phyloP scores from a whole-genome alignment of 2,113 vertebrate genomes.

The Aegithalos caudatus region DNA sequence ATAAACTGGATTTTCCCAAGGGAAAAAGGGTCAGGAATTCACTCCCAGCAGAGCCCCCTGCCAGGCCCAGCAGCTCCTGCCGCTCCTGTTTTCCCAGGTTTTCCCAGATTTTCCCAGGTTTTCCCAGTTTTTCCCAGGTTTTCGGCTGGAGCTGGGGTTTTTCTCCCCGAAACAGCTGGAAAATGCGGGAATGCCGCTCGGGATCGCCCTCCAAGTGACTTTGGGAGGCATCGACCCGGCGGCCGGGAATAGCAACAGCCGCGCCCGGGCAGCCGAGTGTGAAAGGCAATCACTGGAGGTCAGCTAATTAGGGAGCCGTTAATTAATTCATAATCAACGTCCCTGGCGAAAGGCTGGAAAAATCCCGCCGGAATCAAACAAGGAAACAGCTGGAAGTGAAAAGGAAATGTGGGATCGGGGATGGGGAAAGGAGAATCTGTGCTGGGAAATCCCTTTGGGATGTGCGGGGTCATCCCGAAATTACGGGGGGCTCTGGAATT shows the following conservation, averaged over 20 bases:
- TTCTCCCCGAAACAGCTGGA: not conserved
- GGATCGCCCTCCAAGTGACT: slow-evolving; percentile 38
- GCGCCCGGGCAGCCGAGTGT: slow-evolving; percentile 34
- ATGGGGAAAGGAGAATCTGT: not conserved
- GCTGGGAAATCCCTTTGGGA: not conserved
- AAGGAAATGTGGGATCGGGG: not conserved
- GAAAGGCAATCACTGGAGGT: slow-evolving; percentile 63
- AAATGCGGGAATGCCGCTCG: not conserved
- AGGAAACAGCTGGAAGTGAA: not conserved
- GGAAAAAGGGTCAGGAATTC: not conserved
- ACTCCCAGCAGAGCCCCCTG: not conserved
- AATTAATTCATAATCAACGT: not conserved
- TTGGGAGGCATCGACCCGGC: slow-evolving; percentile 61
- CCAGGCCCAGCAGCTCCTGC: not conserved
- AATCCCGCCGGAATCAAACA: not conserved
- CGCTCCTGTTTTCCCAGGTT: not conserved
- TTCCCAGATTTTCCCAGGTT: not conserved
- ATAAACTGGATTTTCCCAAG: not conserved
- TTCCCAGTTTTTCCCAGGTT: not conserved
- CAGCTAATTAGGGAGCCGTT: slow-evolving; percentile 23
- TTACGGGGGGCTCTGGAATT: not conserved
- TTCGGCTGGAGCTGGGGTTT: not conserved
- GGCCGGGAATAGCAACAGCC: slow-evolving; percentile 9
- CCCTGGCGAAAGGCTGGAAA: not conserved
- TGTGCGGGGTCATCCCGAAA: not conserved